Base-by-base conservation (phyloP, 2,888 invertebrate genomes). In the Ormyrus nitidulus region DNA sequence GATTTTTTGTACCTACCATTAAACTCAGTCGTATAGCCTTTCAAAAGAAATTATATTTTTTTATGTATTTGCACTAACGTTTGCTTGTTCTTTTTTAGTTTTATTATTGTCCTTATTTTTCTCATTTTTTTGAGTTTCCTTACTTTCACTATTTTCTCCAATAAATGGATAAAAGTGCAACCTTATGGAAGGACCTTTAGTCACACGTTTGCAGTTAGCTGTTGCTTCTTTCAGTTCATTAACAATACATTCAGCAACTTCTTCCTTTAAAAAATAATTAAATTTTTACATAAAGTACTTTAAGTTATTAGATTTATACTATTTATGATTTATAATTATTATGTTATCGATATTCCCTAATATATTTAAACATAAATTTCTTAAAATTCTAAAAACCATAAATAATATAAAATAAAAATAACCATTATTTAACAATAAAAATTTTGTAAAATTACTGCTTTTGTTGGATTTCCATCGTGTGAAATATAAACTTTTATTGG, bases 401-500 rank as follows among this genome's bases (percentile, higher is more conserved):
- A 34, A 48, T 51, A n/a, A 61, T 5, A 61, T 34, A 34, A 71
- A 59, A 51, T 49, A n/a, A n/a, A 71, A 46, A 8, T 34, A 70
- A 56, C 6, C 4, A 56, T 10, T 19, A 71, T 59, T 6, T 54
- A 10, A 34, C 5, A n/a, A 61, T 54, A 46, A 64, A 65, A 56
- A 48, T 10, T 68, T 48, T n/a, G 53, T 61, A 7, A 73, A 81
- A 83, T 84, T 83, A 86, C 87, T 54, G 82, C 81, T 82, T 71
- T 82, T 10, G 82, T 75, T 11, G 83, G 76, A 75, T 86, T 84
- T 10, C 77, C 81, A 48, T 86, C 84, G 8, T 83, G 78, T 0
- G 82, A 80, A 56, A 92, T 84, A 1, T 85, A 53, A 65, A 91
- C 75, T 80, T 89, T 86, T 8, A 91, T 85, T 73, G 86, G 86